phyloP scores from a whole-genome alignment of 2,888 invertebrate genomes.

The Eristalis tenax region DNA sequence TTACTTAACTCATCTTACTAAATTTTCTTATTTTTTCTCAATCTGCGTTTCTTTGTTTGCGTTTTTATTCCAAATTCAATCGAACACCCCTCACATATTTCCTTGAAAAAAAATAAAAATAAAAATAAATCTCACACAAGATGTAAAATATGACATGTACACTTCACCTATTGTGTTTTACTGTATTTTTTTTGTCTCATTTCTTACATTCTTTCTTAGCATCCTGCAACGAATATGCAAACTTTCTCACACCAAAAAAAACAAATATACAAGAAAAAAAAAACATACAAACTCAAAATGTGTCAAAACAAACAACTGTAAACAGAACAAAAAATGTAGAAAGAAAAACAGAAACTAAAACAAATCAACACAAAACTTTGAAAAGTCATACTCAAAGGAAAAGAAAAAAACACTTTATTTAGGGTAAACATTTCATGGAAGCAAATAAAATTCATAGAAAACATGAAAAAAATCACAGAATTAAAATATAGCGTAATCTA shows the following conservation, averaged over 20 bases:
- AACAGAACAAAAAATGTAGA: constrained; percentile 70
- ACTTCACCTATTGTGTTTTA: constrained; percentile 47
- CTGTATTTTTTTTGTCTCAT: background rate
- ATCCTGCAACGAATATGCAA: constrained; percentile 40
- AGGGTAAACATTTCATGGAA: constrained; percentile 57
- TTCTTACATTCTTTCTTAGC: constrained; percentile 32
- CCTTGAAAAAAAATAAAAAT: constrained; percentile 47
- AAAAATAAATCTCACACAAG: constrained; percentile 52
- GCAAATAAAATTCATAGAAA: constrained; percentile 47
- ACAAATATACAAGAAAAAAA: constrained; percentile 51
- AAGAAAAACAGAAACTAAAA: constrained; percentile 39
- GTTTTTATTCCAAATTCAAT: constrained; percentile 73
- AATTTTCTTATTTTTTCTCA: background rate
- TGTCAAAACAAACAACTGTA: constrained; percentile 72
- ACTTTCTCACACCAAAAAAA: constrained; percentile 57
- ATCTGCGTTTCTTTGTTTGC: constrained; percentile 14
- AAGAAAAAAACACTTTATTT: constrained; percentile 51
- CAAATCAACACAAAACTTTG: constrained; percentile 29
- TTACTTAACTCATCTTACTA: constrained; percentile 13
- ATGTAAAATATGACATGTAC: constrained; percentile 26
- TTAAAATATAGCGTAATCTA: constrained; percentile 47
- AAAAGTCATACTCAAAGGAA: constrained; percentile 11
- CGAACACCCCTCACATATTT: constrained; percentile 51
- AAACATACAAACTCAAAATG: constrained; percentile 70
- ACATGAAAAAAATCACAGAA: constrained; percentile 56